phyloP scores from a whole-genome alignment of 92 coral and sea anemone genomes.

The Zoanthus solanderi region DNA sequence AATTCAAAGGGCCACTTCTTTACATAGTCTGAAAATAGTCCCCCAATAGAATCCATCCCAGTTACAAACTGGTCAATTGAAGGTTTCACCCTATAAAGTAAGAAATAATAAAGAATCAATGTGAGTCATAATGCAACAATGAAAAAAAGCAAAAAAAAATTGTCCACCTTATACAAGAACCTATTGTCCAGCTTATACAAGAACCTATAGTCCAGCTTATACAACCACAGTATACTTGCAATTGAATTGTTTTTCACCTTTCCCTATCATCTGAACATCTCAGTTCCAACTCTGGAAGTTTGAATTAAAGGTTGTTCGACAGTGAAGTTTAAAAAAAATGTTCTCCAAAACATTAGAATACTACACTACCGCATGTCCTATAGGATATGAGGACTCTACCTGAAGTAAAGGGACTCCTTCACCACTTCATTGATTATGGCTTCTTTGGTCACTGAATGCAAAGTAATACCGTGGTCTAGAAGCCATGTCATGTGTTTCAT shows the following conservation, averaged over 20 bases:
- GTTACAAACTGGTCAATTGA: constrained; percentile 55
- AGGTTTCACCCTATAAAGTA: constrained; percentile 46
- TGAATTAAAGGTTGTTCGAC: background rate
- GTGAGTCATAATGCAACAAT: background rate
- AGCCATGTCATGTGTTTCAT: constrained; percentile 34
- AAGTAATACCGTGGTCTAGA: constrained; percentile 15
- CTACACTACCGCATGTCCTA: background rate
- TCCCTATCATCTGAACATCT: background rate
- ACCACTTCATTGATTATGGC: constrained; percentile 31
- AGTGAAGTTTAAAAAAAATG: background rate
- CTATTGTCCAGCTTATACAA: background rate
- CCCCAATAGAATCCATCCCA: constrained; percentile 63
- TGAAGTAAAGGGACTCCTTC: constrained; percentile 16
- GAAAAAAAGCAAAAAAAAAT: background rate
- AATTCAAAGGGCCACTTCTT: constrained; percentile 53
- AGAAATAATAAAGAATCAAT: constrained; percentile 1
- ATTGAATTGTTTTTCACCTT: background rate
- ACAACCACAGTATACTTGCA: background rate
- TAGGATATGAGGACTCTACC: background rate
- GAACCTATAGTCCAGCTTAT: background rate
- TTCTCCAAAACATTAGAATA: background rate
- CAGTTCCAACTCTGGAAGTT: background rate
- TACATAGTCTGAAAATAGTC: constrained; percentile 45
- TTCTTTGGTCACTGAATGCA: constrained; percentile 17
- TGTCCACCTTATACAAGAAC: background rate